A percentile compares a stretch with the other conserved stretches of the same genome.
Evolutionary conservation across 2,113 vertebrate genomes (phyloP).

Genomic region (Carassius carassius): DNA sequence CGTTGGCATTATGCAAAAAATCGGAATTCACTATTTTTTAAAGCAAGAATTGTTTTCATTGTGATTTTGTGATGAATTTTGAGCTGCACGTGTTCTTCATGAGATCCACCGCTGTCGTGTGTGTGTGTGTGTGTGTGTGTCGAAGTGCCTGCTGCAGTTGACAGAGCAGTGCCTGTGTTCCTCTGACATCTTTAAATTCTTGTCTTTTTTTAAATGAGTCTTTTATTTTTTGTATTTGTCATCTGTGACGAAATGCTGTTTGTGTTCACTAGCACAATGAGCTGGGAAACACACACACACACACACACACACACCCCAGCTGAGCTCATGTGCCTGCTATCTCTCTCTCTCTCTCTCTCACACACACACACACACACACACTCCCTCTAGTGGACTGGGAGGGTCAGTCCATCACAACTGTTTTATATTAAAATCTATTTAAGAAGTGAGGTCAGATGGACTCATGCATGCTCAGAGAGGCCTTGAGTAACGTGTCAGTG

Average conservation of each 20-base stretch:
- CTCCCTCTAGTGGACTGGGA: not conserved
- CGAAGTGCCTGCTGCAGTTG: conserved; percentile 71
- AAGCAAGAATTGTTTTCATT: not conserved
- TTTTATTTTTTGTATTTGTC: conserved; percentile 58
- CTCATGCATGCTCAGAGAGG: conserved; percentile 75
- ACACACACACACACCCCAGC: conserved; percentile 20
- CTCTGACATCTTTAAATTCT: conserved; percentile 46
- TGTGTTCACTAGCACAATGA: conserved; percentile 39
- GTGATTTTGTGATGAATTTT: not conserved
- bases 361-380: not conserved
- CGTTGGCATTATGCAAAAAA: not conserved
- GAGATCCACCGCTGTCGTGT: not conserved
- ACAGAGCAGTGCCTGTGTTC: conserved; percentile 72
- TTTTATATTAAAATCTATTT: conserved; percentile 81
- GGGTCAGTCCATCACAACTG: conserved; percentile 53
- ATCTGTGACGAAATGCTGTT: conserved; percentile 39
- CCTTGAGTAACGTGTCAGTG: conserved; percentile 79
- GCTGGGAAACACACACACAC: conserved; percentile 5
- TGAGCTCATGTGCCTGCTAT: conserved; percentile 12
- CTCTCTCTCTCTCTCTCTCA: not conserved
- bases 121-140: conserved; percentile 59
- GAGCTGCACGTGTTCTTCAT: not conserved
- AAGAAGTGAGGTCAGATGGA: conserved; percentile 60
- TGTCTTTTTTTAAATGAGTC: not conserved
- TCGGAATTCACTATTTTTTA: not conserved